Conservation (phyloP, 2,797 vertebrate genomes). For the Enteromius radiatus region DNA sequence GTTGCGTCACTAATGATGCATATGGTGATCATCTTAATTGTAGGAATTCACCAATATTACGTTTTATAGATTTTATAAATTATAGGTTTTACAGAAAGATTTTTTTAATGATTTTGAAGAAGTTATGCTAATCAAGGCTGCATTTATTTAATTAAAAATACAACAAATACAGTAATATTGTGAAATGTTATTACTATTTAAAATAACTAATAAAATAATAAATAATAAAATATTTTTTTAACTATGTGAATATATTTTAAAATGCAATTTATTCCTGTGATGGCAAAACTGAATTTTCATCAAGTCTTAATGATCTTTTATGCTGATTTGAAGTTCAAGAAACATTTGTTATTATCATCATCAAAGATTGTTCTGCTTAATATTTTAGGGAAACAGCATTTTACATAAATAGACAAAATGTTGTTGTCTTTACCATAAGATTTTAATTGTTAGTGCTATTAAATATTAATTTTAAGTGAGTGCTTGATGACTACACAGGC, state of each 20-base stretch:
- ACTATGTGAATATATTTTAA: background rate
- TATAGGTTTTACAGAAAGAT: background rate
- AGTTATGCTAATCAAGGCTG: background rate
- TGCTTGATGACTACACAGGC: background rate
- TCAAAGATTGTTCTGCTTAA: background rate
- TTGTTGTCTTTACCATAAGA: background rate
- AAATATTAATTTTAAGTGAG: background rate
- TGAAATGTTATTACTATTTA: background rate
- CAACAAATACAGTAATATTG: background rate
- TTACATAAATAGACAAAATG: background rate
- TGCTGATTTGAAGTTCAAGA: background rate
- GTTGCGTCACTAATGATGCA: background rate
- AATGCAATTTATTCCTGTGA: background rate
- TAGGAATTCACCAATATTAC: background rate
- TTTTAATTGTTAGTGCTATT: too few relatives aligned
- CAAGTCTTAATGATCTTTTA: background rate
- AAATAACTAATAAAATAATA: too few relatives aligned
- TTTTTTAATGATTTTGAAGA: background rate
- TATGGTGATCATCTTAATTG: background rate
- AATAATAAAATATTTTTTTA: too few relatives aligned
- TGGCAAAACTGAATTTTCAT: background rate
- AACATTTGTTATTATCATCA: background rate
- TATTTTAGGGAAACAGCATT: background rate
- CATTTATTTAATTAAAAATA: background rate
- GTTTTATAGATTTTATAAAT: background rate